Conservation (phyloP, 2,113 vertebrate species). For the Panurus biarmicus region DNA sequence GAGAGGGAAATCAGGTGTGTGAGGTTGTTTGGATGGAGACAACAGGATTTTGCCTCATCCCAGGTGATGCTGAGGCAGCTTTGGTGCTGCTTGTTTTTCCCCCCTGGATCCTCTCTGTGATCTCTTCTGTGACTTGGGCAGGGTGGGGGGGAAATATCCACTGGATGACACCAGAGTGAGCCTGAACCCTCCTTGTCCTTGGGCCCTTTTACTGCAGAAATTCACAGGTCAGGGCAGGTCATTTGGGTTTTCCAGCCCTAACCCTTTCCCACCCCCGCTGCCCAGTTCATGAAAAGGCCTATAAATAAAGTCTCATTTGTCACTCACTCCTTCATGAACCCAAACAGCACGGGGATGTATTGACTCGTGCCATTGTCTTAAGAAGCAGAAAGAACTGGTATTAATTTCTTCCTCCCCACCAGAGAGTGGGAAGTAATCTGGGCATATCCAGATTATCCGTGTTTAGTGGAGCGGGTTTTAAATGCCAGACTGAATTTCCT, state of each 20-base stretch:
- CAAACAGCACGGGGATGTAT: not conserved
- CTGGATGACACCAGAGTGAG: not conserved
- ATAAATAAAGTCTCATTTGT: slow-evolving; percentile 60
- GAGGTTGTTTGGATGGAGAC: not conserved
- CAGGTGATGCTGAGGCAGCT: not conserved
- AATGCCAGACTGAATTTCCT: not conserved
- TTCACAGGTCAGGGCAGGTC: slow-evolving; percentile 22
- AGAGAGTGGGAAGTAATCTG: not conserved
- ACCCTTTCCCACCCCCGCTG: not conserved
- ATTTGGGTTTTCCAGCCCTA: slow-evolving; percentile 14
- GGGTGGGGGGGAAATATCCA: not conserved
- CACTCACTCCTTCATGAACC: slow-evolving; percentile 4
- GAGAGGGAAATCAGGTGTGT: not conserved
- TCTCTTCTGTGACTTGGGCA: not conserved
- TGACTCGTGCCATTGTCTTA: slow-evolving; percentile 35
- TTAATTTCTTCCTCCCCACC: not conserved
- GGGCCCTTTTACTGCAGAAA: not conserved
- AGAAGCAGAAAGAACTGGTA: not conserved
- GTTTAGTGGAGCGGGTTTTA: not conserved
- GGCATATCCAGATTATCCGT: not conserved
- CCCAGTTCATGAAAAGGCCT: slow-evolving; percentile 7
- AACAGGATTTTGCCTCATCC: not conserved
- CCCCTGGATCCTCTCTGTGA: not conserved
- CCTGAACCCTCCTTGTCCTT: not conserved
- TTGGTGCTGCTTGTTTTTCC: not conserved